Evolutionary conservation across 2,113 vertebrate species (phyloP).

Genomic region (Microcebus griseorufus): DNA sequence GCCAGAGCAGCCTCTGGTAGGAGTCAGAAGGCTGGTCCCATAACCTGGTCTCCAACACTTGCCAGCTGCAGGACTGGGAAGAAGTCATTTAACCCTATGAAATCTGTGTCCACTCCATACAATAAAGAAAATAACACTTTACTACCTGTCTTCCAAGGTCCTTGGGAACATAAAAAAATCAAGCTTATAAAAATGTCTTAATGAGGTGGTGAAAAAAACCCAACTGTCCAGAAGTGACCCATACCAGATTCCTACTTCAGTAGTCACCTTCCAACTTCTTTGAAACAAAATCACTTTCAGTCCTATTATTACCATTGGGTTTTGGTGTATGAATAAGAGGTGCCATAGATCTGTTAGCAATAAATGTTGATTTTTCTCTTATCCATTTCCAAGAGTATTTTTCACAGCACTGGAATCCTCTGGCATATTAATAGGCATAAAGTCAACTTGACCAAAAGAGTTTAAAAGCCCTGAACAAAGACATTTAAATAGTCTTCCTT

Average conservation of each 20-base stretch:
- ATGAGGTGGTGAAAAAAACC: neutral
- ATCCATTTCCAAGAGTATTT: neutral
- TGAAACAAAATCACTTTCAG: neutral
- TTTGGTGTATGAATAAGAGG: neutral
- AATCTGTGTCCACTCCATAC: neutral
- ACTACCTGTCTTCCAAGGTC: neutral
- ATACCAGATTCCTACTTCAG: neutral
- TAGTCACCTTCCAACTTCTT: neutral
- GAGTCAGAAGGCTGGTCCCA: neutral
- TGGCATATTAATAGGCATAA: neutral
- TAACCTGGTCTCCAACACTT: neutral
- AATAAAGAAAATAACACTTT: neutral
- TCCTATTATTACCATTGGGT: neutral
- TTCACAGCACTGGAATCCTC: neutral
- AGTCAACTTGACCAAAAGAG: neutral
- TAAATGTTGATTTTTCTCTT: neutral
- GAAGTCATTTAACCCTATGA: neutral
- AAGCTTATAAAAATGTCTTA: neutral
- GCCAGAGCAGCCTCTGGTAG: neutral
- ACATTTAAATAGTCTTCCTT: neutral
- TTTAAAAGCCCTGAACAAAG: neutral
- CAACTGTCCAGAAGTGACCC: neutral
- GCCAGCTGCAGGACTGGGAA: neutral
- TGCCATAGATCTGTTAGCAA: neutral
- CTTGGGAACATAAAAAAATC: neutral